Conservation (phyloP, 2,888 invertebrate genomes). For the Osmoderma eremita region DNA sequence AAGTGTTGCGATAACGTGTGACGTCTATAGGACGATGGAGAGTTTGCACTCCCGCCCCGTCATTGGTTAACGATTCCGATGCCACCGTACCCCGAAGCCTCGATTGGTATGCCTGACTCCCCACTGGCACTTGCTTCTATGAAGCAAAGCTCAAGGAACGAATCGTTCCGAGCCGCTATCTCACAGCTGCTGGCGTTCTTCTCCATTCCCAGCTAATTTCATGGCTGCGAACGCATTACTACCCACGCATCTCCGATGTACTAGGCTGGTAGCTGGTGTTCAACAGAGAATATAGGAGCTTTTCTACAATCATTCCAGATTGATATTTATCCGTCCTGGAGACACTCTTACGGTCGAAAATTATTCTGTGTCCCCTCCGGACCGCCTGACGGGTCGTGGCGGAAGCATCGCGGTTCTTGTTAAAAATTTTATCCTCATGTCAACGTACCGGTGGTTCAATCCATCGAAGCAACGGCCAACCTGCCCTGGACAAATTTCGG, state of each 20-base stretch:
- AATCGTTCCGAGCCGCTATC: too few species aligned
- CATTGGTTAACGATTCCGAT: too few species aligned
- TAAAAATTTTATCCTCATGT: neutral
- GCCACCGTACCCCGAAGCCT: too few species aligned
- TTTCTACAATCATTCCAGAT: neutral
- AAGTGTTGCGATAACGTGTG: too few species aligned
- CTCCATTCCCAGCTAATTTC: too few species aligned
- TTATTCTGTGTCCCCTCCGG: neutral
- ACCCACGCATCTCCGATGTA: neutral
- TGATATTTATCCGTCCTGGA: neutral
- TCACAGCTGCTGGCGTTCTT: too few species aligned
- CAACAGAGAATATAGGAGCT: neutral
- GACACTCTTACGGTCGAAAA: neutral
- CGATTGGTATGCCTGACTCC: too few species aligned
- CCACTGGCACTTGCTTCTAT: too few species aligned
- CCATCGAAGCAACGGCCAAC: neutral
- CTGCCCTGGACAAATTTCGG: neutral
- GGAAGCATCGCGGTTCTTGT: slow-evolving; percentile 10
- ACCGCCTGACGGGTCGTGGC: neutral
- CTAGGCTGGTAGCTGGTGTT: neutral
- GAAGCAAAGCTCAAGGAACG: too few species aligned
- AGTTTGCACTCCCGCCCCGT: too few species aligned
- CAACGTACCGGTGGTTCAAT: neutral
- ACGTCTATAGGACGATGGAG: too few species aligned
- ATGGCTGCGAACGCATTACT: too few species aligned